Evolutionary conservation across 2,888 invertebrate genomes (phyloP).

Genomic region (Dryadula phaetusa): DNA sequence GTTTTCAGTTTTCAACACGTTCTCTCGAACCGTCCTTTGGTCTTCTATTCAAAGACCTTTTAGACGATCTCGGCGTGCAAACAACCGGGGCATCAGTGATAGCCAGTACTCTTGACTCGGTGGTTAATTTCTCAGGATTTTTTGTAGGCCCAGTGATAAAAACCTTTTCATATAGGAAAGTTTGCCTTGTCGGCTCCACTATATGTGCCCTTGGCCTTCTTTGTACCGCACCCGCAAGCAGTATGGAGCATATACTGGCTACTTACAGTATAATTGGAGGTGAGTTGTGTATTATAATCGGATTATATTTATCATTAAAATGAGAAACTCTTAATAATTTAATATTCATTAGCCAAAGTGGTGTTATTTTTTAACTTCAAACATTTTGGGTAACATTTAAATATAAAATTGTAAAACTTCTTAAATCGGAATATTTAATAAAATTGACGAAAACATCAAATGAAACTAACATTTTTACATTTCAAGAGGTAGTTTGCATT

Average conservation of each 20-base stretch:
- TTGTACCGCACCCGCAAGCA: constrained; percentile 87
- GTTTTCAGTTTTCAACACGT: constrained; percentile 89
- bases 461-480: too few relatives aligned
- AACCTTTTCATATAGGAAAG: constrained; percentile 89
- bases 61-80: constrained; percentile 87
- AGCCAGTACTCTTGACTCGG: constrained; percentile 90
- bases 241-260: constrained; percentile 88
- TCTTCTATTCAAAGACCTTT: constrained; percentile 89
- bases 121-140: constrained; percentile 91
- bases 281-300: constrained; percentile 60
- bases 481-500: too few relatives aligned
- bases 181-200: constrained; percentile 86
- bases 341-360: too few relatives aligned
- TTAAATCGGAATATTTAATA: too few relatives aligned
- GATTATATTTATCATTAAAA: neutral
- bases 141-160: constrained; percentile 91
- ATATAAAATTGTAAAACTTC: too few relatives aligned
- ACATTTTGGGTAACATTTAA: too few relatives aligned
- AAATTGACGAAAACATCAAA: too few relatives aligned
- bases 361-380: too few relatives aligned
- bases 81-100: constrained; percentile 91
- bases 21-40: constrained; percentile 93
- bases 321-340: too few relatives aligned
- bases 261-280: constrained; percentile 91
- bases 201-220: constrained; percentile 88